phyloP scores from a whole-genome alignment of 2,113 vertebrate species.

The Thamnaconus septentrionalis region DNA sequence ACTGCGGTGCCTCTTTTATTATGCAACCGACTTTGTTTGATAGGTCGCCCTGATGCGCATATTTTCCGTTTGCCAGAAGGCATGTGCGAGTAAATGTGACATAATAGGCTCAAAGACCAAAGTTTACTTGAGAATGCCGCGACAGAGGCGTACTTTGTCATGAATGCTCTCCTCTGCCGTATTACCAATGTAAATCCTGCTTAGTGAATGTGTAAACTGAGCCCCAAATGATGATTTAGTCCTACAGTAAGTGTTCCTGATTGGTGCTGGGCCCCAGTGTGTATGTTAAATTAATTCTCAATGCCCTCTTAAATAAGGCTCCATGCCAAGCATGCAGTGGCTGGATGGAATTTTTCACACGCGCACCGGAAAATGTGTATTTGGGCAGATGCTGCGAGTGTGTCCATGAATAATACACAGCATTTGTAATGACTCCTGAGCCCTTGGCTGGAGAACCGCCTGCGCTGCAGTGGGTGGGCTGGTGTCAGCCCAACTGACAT shows the following conservation, averaged over 20 bases:
- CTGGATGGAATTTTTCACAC: slow-evolving; percentile 19
- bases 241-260: slow-evolving; percentile 50
- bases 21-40: slow-evolving; percentile 12
- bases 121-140: slow-evolving; percentile 18
- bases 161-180: slow-evolving; percentile 13
- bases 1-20: neutral
- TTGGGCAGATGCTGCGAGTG: slow-evolving; percentile 37
- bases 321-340: slow-evolving; percentile 30
- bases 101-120: slow-evolving; percentile 34
- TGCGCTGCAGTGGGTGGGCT: slow-evolving; percentile 32
- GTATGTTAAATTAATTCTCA: slow-evolving; percentile 63
- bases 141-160: slow-evolving; percentile 38
- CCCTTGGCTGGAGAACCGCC: slow-evolving; percentile 44
- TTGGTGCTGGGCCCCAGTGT: slow-evolving; percentile 43
- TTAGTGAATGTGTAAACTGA: slow-evolving; percentile 62
- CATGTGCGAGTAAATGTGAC: slow-evolving; percentile 21
- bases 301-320: slow-evolving; percentile 61
- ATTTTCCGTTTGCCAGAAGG: slow-evolving; percentile 2
- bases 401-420: slow-evolving; percentile 65
- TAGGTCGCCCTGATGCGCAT: neutral
- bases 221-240: slow-evolving; percentile 57
- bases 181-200: slow-evolving; percentile 58
- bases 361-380: slow-evolving; percentile 38
- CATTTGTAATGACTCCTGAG: slow-evolving; percentile 56
- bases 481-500: slow-evolving; percentile 38